Evolutionary conservation across 1,140 invertebrate species (phyloP).

Genomic region (Patella vulgata): DNA sequence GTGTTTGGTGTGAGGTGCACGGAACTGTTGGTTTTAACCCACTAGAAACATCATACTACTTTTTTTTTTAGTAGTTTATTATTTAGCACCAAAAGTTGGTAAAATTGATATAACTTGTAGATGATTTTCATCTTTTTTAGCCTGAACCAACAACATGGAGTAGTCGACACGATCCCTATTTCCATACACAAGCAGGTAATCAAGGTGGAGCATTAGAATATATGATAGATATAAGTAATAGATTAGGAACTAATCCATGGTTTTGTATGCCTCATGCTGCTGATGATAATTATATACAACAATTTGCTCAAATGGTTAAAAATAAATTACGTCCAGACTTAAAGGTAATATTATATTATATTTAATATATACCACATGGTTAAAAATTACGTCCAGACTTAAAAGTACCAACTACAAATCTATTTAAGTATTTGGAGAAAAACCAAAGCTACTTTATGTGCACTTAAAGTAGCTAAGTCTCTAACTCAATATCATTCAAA

Average conservation of each 20-base stretch:
- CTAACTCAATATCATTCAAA: too few species aligned
- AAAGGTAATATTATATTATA: constrained; percentile 28
- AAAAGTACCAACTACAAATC: constrained; percentile 15
- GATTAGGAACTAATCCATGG: constrained; percentile 45
- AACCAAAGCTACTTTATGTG: too few species aligned
- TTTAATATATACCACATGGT: too few species aligned
- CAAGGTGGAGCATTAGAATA: constrained; percentile 41
- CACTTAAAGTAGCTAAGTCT: too few species aligned
- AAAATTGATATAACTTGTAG: too few species aligned
- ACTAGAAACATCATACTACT: too few species aligned
- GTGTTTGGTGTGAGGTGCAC: too few species aligned
- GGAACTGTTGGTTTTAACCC: too few species aligned
- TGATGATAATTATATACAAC: constrained; percentile 40
- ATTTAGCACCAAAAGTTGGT: too few species aligned
- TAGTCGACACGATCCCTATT: constrained; percentile 22
- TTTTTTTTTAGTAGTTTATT: too few species aligned
- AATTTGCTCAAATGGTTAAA: constrained; percentile 36
- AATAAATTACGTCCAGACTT: constrained; percentile 36
- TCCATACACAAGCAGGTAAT: constrained; percentile 34
- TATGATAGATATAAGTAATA: constrained; percentile 38
- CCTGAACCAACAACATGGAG: constrained; percentile 44
- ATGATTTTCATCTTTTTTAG: constrained; percentile 21
- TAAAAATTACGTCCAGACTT: constrained; percentile 35
- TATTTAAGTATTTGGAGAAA: background rate
- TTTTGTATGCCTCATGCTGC: constrained; percentile 50